Percentiles rank a stretch among this genome's conserved stretches.
Conservation (phyloP, 2,797 vertebrate genomes). For the Lagorchestes hirsutus region DNA sequence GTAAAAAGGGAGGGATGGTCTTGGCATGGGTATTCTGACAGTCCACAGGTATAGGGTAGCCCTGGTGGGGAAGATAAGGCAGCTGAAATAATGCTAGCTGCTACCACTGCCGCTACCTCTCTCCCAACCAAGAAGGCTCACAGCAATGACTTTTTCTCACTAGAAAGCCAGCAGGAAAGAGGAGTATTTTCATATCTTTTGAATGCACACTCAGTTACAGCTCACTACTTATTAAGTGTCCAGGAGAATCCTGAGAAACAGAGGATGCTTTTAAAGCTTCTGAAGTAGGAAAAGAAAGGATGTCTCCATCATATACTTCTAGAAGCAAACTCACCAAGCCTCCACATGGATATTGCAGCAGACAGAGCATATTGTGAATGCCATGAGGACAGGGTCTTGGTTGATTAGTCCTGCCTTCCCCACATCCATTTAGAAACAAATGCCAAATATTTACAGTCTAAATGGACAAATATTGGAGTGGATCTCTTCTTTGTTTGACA, state of each 20-base stretch:
- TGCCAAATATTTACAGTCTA: neutral
- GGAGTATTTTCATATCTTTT: neutral
- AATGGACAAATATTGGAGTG: neutral
- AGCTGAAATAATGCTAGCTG: neutral
- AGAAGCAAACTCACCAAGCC: neutral
- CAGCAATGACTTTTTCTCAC: neutral
- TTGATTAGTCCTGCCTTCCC: neutral
- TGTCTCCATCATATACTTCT: neutral
- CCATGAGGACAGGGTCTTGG: neutral
- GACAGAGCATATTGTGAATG: neutral
- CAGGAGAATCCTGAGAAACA: neutral
- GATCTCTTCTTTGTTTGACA: neutral
- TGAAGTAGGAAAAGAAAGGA: neutral
- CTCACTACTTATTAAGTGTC: neutral
- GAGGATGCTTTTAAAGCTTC: neutral
- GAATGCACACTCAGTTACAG: neutral
- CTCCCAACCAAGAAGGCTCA: neutral
- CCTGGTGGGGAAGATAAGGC: neutral
- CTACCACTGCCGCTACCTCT: neutral
- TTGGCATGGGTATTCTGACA: neutral
- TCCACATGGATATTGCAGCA: neutral
- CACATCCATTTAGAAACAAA: neutral
- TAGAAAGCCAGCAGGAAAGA: neutral
- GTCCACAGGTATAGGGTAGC: neutral
- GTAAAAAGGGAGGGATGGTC: neutral